These are phyloP conservation scores for Semnornis frantzii DNA, from an alignment of 2,113 vertebrate genomes.

Conservation along the genomic window DNA sequence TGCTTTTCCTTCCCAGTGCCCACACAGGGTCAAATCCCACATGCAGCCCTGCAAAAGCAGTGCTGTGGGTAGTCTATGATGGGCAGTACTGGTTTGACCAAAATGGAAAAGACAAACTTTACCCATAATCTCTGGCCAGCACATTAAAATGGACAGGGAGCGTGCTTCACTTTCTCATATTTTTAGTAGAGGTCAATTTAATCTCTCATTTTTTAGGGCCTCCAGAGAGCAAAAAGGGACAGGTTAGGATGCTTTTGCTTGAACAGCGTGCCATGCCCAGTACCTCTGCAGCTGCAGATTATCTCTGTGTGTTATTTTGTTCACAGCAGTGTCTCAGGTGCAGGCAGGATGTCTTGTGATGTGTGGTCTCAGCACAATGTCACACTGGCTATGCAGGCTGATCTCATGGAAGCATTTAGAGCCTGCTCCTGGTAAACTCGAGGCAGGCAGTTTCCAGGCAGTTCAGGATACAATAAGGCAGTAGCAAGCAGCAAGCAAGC, in stretches of 20 bases:
- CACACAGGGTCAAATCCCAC: not conserved
- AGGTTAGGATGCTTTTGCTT: not conserved
- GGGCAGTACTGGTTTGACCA: not conserved
- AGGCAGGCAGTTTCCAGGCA: too few species aligned
- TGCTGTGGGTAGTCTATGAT: rapidly evolving
- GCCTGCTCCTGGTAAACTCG: too few species aligned
- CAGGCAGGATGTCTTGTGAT: too few species aligned
- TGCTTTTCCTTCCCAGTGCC: not conserved
- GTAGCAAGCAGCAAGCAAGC: too few species aligned
- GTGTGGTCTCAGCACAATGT: too few species aligned
- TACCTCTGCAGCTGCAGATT: not conserved
- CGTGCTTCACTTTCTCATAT: rapidly evolving
- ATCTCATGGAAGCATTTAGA: too few species aligned
- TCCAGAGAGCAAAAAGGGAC: not conserved
- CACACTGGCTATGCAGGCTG: too few species aligned
- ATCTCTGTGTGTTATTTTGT: not conserved
- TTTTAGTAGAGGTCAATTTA: not conserved
- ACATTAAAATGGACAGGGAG: not conserved
- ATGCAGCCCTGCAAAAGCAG: not conserved
- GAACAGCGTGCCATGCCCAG: rapidly evolving
- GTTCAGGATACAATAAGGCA: too few species aligned
- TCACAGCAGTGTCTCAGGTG: not conserved
- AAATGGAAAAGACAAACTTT: not conserved
- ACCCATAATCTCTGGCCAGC: not conserved
- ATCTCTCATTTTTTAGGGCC: not conserved